Evolutionary conservation across 2,888 invertebrate genomes (phyloP), one percentile per base, ranked within the genome.

Genomic region (Trissoscelio sp.): DNA sequence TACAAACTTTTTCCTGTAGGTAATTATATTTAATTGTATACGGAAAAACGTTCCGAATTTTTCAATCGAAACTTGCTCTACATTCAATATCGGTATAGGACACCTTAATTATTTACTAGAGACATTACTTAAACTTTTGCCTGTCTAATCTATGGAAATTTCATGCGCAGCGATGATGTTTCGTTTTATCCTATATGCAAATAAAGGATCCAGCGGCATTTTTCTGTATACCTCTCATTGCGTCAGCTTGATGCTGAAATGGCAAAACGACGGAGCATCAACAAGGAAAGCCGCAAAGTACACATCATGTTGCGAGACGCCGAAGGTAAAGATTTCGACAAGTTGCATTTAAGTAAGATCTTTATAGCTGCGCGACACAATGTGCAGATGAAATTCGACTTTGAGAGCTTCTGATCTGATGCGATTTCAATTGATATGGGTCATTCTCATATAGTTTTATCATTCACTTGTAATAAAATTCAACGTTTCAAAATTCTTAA

Each of bases 161-260:
- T 67, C 39, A 58, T 66, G 48, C 51, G 16, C 9, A 14, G 44
- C 48, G 44, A 60, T 62, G 84, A 84, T 81, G 81, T 86, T 85
- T 85, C 86, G 84, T 84, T 87, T 87, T 86, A 86, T 88, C 84
- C 83, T 67, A 79, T 84, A 88, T 88, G 87, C 87, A 88, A 88
- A 88, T 88, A 84, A 83, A 79, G 82, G 64, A 60, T 53, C 60
- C 28, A 58, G 66, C 39, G 42, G 53, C 39, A n/a, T 75, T 72
- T 46, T 64, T 73, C 69, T 57, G 18, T 58, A 73, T 79, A 70
- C 37, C 70, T 37, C 46, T 37, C 55, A 55, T 53, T 48, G 62
- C 46, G 31, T 48, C 58, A 58, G 70, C 57, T 64, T 46, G 58
- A 57, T 66, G 57, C 66, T 66, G 58, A 79, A 79, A 79, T 37